phyloP scores from a whole-genome alignment of 2,113 vertebrate species.

The Hemichromis elongatus region DNA sequence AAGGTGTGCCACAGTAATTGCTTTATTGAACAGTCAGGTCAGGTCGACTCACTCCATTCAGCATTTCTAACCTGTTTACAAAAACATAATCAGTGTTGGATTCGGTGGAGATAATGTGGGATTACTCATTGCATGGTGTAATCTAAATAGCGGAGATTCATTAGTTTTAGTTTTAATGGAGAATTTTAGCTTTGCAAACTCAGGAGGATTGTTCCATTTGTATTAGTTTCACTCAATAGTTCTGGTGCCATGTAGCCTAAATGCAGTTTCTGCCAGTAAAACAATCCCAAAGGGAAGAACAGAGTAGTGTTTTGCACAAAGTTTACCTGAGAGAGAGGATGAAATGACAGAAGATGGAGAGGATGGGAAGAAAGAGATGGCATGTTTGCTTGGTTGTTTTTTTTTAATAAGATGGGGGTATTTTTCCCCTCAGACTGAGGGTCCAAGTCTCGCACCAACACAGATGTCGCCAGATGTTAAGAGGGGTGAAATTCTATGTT shows the following conservation, averaged over 20 bases:
- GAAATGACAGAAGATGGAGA: background rate
- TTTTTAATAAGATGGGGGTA: background rate
- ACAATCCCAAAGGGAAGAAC: background rate
- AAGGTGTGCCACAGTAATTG: background rate
- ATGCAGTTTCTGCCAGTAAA: background rate
- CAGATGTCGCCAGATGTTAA: constrained; percentile 19
- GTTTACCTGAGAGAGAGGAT: background rate
- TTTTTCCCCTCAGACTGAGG: background rate
- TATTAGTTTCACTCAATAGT: background rate
- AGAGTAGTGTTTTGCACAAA: background rate
- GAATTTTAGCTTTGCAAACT: background rate
- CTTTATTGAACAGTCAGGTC: background rate
- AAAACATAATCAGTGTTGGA: background rate
- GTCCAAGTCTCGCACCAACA: background rate
- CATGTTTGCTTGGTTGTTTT: background rate
- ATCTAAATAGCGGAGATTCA: background rate
- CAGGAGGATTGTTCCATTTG: background rate
- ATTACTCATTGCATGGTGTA: background rate
- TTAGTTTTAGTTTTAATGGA: background rate
- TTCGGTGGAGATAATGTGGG: background rate
- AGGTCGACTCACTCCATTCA: background rate
- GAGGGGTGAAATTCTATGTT: background rate
- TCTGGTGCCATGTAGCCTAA: background rate
- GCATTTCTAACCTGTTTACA: background rate
- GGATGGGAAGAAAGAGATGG: background rate